These are phyloP conservation scores for Eira barbara DNA, from an alignment of 2,113 vertebrate genomes.

Conservation along the genomic window DNA sequence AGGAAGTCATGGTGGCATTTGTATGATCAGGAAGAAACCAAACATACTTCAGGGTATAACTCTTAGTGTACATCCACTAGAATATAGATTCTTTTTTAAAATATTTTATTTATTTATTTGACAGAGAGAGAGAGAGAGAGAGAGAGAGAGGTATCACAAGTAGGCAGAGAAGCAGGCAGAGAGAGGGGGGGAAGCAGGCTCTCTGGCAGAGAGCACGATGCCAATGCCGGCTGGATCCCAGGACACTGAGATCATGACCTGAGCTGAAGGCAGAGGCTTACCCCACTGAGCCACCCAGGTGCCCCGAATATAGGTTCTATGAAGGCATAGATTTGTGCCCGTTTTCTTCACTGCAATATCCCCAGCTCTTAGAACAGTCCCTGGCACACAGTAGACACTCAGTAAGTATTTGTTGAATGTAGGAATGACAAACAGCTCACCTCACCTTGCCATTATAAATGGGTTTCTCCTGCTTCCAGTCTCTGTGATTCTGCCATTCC, in stretches of 20 bases:
- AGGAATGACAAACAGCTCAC: not conserved
- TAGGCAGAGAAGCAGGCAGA: too few relatives aligned
- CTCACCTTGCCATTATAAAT: not conserved
- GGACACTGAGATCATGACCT: too few relatives aligned
- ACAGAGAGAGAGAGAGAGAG: too few relatives aligned
- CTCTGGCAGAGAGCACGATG: too few relatives aligned
- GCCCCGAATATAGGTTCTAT: not conserved
- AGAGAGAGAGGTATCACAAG: too few relatives aligned
- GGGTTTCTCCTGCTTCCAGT: not conserved
- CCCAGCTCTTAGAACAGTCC: not conserved
- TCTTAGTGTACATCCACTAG: not conserved
- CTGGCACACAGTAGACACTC: not conserved
- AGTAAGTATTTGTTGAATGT: not conserved
- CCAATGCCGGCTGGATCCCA: too few relatives aligned
- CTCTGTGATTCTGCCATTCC: not conserved
- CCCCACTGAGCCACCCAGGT: too few relatives aligned
- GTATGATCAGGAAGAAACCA: not conserved
- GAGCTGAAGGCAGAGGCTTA: too few relatives aligned
- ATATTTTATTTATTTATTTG: too few relatives aligned
- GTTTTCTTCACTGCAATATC: not conserved
- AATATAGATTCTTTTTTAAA: not conserved
- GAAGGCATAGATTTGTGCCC: not conserved
- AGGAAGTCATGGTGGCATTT: not conserved
- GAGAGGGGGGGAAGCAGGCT: too few relatives aligned
- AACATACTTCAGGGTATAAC: not conserved